Percentiles rank a stretch among this genome's conserved stretches.
These are phyloP conservation scores for Chaetodon trifasciatus DNA, from an alignment of 2,797 vertebrate species.

Conservation along the genomic window DNA sequence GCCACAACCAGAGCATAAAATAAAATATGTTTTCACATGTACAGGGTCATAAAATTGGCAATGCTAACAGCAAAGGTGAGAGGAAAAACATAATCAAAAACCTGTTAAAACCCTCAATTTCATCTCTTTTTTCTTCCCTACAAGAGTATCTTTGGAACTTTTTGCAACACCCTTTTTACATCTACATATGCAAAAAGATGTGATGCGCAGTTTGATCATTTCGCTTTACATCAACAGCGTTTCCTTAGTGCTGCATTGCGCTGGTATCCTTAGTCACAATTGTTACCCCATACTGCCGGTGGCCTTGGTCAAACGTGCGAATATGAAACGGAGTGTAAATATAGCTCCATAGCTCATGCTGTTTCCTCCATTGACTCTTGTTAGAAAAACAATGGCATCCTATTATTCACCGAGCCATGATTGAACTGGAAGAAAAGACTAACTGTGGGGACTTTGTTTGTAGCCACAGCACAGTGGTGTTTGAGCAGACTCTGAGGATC, in stretches of 20 bases:
- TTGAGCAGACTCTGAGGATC: not conserved
- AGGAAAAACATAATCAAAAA: conserved; percentile 20
- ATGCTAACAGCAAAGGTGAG: not conserved
- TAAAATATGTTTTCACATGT: conserved; percentile 42
- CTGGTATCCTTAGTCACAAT: conserved; percentile 31
- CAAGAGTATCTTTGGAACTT: not conserved
- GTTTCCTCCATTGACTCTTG: conserved; percentile 79
- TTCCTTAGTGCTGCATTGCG: conserved; percentile 12
- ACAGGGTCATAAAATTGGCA: conserved; percentile 20
- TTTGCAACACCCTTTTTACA: not conserved
- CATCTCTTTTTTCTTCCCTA: not conserved
- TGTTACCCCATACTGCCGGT: conserved; percentile 28
- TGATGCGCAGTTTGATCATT: not conserved
- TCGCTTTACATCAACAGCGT: not conserved
- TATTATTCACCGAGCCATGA: conserved; percentile 73
- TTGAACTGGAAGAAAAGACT: conserved; percentile 61
- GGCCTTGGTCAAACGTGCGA: conserved; percentile 73
- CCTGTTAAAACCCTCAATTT: not conserved
- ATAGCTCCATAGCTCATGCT: conserved; percentile 75
- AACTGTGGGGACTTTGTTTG: conserved; percentile 42
- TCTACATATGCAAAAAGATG: not conserved
- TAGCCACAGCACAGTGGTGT: not conserved
- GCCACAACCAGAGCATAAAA: conserved; percentile 26
- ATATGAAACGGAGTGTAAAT: conserved; percentile 78
- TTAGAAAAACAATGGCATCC: conserved; percentile 84